phyloP scores from a whole-genome alignment of 1,140 invertebrate species.

The Eueides isabella region DNA sequence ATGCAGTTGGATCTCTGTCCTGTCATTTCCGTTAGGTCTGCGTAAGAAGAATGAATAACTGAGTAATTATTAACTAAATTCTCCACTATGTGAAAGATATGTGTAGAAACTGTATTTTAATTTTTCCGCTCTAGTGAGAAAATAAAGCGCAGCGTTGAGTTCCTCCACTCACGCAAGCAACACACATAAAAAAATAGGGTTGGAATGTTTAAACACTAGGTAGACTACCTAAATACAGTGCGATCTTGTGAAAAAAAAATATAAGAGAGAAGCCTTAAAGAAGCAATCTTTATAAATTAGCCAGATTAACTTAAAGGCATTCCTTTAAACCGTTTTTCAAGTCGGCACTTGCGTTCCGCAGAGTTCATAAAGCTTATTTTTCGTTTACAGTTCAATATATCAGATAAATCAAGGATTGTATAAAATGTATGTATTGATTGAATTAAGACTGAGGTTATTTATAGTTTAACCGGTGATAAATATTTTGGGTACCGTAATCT shows the following conservation, averaged over 20 bases:
- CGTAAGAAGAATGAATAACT: too few species aligned
- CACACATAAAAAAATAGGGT: too few species aligned
- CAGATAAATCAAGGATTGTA: conserved; percentile 55
- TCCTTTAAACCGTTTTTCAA: conserved; percentile 47
- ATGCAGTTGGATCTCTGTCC: too few species aligned
- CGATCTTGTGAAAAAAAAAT: background rate
- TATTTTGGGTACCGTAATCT: conserved; percentile 62
- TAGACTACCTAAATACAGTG: too few species aligned
- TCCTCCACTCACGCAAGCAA: too few species aligned
- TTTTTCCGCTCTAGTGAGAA: too few species aligned
- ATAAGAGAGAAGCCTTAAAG: conserved; percentile 6
- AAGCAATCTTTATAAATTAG: conserved; percentile 31
- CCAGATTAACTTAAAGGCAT: conserved; percentile 31
- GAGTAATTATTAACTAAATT: too few species aligned
- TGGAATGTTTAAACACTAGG: too few species aligned
- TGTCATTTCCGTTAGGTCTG: too few species aligned
- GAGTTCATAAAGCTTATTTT: conserved; percentile 34
- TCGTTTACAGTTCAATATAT: conserved; percentile 49
- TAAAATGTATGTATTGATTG: conserved; percentile 40
- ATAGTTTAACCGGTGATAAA: conserved; percentile 58
- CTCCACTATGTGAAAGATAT: too few species aligned
- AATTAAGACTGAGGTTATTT: conserved; percentile 61
- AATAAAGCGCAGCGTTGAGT: too few species aligned
- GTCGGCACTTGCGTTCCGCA: conserved; percentile 37
- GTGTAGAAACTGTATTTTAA: too few species aligned